Percentiles rank a stretch among this genome's conserved stretches.
These are phyloP conservation scores for roundworm (Caenorhabditis elegans) DNA, from an alignment of 1,140 invertebrate genomes.

Conservation along the genomic window WBcel235 BX284605.5:3904001-3904500, in stretches of 20 bases:
- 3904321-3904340: neutral
- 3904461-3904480: neutral
- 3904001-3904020: neutral
- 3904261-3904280: neutral
- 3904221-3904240: neutral
- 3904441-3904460: neutral
- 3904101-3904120: neutral
- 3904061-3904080: neutral
- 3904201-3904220: neutral
- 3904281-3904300: neutral
- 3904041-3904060: too few species aligned
- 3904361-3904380: neutral
- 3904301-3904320: neutral
- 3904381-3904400: neutral
- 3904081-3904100: neutral
- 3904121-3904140: neutral
- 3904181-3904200: neutral
- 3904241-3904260: neutral
- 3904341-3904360: neutral
- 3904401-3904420: neutral
- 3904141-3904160: neutral
- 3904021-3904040: neutral
- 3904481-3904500: too few species aligned
- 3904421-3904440: neutral
- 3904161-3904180: neutral